Evolutionary conservation across 2,113 vertebrate genomes (phyloP), one percentile per base, ranked within the genome.

Genomic region (Ranitomeya imitator): DNA sequence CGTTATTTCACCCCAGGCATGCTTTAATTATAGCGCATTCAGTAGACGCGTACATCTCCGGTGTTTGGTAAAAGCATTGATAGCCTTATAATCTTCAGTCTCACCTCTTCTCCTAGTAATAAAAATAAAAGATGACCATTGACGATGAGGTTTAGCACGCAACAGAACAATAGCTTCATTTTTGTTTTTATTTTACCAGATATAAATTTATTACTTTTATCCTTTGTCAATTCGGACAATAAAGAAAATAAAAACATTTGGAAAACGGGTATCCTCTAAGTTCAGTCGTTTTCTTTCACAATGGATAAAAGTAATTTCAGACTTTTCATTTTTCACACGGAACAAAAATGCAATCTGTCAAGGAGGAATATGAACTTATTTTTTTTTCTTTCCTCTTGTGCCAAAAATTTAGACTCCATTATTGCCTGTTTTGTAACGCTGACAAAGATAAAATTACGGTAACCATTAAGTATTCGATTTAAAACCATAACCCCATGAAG

Each of bases 21-120:
- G 77, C 77, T 87, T 87, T 80, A 87, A 87, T 87, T 87, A 80
- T 80, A 80, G 77, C 10, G 69, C 37, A 85, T 85, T 85, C 83
- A 60, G 55, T 57, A 54, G 23, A 79, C 13, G 52, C 59, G 26
- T 86, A 79, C n/a, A 86, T 86, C 85, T 67, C 85, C 76, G 79
- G 51, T 23, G 19, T 80, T 87, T 77, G 77, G 52, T 69, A 87
- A 80, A 55, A 59, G n/a, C 52, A n/a, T 37, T 71, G 74, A 65
- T 77, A 52, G 74, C 31, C 76, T 86, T 86, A 57, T 86, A 65
- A 65, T 86, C 55, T 65, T 79, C 45, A 63, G 18, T 86, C 74
- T 86, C 74, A 79, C 45, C 45, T 86, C 85, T 78, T 54, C 54
- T 79, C 45, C 85, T 55, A 67, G 76, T 86, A 54, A 85, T 85